These are phyloP conservation scores for Achatina immaculata DNA, from an alignment of 1,140 invertebrate genomes.

Conservation along the genomic window DNA sequence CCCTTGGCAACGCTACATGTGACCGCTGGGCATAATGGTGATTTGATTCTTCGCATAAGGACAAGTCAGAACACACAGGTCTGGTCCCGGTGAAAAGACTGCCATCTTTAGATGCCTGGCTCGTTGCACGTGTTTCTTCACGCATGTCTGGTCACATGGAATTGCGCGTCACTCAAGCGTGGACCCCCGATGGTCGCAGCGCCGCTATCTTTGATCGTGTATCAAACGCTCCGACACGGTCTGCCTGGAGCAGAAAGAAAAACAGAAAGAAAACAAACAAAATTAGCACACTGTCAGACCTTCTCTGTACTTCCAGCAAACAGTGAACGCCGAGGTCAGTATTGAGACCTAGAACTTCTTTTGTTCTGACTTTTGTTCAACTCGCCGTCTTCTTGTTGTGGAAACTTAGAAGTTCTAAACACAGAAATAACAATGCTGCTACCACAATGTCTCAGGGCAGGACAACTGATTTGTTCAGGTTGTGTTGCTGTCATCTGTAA, in stretches of 20 bases:
- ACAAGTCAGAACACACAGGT: not conserved
- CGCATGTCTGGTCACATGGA: conserved; percentile 16
- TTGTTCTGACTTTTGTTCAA: no score
- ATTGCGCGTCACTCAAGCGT: not conserved
- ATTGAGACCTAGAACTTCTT: no score
- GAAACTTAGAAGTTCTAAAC: no score
- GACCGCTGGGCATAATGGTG: conserved; percentile 5
- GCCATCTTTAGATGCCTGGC: not conserved
- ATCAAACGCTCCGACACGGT: conserved; percentile 20
- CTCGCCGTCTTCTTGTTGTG: no score
- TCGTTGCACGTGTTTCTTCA: conserved; percentile 22
- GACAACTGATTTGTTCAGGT: no score
- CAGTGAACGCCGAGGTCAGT: no score
- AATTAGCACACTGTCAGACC: no score
- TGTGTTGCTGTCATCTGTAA: no score
- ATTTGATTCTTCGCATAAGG: conserved; percentile 15
- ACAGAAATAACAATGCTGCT: no score
- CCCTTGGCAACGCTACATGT: conserved; percentile 15
- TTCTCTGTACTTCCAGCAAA: no score
- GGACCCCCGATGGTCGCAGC: not conserved
- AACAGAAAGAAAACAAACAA: no score
- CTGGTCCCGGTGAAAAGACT: conserved; percentile 16
- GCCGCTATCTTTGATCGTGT: not conserved
- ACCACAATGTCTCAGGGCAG: no score
- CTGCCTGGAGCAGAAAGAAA: not conserved